Conservation (phyloP, 2,113 vertebrate genomes). For the Cyprinodon brontotheroides region DNA sequence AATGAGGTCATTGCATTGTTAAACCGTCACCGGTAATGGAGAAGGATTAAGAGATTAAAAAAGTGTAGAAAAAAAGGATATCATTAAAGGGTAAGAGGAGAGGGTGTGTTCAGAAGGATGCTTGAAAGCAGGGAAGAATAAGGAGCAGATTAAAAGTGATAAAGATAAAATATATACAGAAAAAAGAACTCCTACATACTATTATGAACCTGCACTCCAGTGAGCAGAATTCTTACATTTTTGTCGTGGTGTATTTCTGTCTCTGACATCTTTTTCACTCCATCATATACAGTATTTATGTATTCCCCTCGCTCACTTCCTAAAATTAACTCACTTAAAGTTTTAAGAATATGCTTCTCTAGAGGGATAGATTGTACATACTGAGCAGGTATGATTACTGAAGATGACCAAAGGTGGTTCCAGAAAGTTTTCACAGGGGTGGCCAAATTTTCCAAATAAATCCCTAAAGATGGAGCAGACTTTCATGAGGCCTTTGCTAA, state of each 20-base stretch:
- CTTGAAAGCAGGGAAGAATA: constrained; percentile 26
- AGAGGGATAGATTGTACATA: constrained; percentile 9
- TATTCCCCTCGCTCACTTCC: background rate
- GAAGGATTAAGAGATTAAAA: constrained; percentile 4
- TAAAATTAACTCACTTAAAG: constrained; percentile 2
- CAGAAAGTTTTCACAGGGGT: too few species aligned
- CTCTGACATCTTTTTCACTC: constrained; percentile 10
- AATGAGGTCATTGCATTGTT: constrained; percentile 34
- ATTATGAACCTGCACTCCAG: constrained; percentile 48
- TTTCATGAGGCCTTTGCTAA: too few species aligned
- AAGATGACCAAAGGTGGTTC: background rate
- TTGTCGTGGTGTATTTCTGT: constrained; percentile 1
- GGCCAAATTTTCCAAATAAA: too few species aligned
- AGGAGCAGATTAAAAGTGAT: constrained; percentile 31
- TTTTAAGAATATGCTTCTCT: constrained; percentile 9
- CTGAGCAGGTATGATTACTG: constrained; percentile 11
- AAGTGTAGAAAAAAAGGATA: background rate
- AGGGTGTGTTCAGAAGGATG: constrained; percentile 12
- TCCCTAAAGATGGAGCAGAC: too few species aligned
- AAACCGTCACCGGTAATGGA: constrained; percentile 30
- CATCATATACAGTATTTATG: constrained; percentile 5
- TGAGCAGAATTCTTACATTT: constrained; percentile 13
- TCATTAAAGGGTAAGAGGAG: background rate
- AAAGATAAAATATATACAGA: constrained; percentile 37
- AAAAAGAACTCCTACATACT: constrained; percentile 61